Conservation (phyloP, 1,140 invertebrate species). For the Varroa destructor region DNA sequence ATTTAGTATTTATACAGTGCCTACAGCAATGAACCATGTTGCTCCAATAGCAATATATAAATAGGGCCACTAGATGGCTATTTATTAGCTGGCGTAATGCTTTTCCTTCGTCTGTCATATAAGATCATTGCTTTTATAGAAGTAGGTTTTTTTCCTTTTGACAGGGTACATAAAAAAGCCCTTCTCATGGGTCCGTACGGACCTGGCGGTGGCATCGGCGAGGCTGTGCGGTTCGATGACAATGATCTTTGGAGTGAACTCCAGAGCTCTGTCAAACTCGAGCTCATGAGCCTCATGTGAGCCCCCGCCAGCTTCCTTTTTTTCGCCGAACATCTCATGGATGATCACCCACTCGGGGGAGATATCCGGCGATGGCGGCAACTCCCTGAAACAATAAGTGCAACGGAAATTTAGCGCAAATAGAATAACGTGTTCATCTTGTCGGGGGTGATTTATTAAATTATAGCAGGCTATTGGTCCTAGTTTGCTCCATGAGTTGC, state of each 20-base stretch:
- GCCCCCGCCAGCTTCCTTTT: background rate
- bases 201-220: constrained; percentile 14
- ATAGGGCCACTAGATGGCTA: background rate
- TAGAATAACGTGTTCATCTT: no score
- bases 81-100: background rate
- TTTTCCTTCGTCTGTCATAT: background rate
- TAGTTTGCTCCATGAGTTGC: no score
- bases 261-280: constrained; percentile 26
- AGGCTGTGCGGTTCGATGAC: constrained; percentile 22
- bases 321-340: constrained; percentile 5
- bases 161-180: background rate
- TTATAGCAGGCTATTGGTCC: no score
- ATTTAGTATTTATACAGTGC: no score
- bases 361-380: constrained; percentile 22
- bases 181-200: background rate
- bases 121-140: background rate
- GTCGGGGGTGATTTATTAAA: no score
- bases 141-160: background rate
- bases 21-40: no score
- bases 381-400: background rate
- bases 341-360: constrained; percentile 26
- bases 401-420: no score
- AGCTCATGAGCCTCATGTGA: constrained; percentile 22
- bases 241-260: constrained; percentile 25
- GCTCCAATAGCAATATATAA: background rate